Evolutionary conservation across 2,113 vertebrate species (phyloP), one percentile per base, ranked within the genome.

Genomic region (Elaphurus davidianus): DNA sequence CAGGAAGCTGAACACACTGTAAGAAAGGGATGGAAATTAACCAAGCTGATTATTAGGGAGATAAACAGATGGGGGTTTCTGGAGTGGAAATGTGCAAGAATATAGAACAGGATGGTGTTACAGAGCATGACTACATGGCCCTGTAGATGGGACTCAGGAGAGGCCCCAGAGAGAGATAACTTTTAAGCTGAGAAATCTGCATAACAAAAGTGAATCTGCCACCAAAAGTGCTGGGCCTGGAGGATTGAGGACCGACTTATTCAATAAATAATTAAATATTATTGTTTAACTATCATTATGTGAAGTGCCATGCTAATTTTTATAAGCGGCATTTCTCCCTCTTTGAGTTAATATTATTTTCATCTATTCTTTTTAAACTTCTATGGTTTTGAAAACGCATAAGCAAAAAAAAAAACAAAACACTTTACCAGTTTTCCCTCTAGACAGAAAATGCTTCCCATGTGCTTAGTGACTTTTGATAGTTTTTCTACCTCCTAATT

Each of bases 341-440:
- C 88, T 59, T 92, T 30, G 28, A 91, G 84, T 21, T 91, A 10
- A 54, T 81, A 94, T 78, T 45, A 16, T 81, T 91, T 62, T 86
- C 47, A 71, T 50, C 9, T 11, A 33, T 64, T 82, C 33, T 40
- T 60, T 50, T 57, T 92, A 40, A 57, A 92, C 40, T 28, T 54
- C 62, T 55, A 0, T 33, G 16, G 52, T 74, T 93, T 16, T 90
- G 36, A 90, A 67, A 89, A 60, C 3, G 64, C 21, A 81, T 8
- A 23, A 7, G 55, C 19, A 78, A 13, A 76, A 40, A 91, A 30
- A 59, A 52, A 52, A 74, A 10, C 67, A 40, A 79, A 27, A 62
- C 19, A 10, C 5, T 13, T 23, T 13, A 15, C 5, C 33, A 30
- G 6, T 50, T 74, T 90, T 91, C 10, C 23, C 11, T 78, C 3